Conservation (phyloP, 2,888 invertebrate species). For the Clunio marinus region DNA sequence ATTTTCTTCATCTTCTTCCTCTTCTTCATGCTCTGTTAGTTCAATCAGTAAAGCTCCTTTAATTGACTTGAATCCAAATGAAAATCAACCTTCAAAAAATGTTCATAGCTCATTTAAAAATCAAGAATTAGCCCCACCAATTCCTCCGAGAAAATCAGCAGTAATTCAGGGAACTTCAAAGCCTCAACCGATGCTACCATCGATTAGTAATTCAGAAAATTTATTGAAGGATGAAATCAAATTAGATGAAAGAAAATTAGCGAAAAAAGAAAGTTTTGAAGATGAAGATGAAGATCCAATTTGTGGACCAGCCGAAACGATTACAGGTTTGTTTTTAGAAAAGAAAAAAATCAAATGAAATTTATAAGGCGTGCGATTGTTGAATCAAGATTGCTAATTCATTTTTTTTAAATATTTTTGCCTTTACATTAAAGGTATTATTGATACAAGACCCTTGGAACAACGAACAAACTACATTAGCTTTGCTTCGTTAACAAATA, state of each 20-base stretch:
- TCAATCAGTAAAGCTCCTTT: constrained; percentile 5
- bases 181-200: not conserved
- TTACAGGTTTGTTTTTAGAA: constrained; percentile 65
- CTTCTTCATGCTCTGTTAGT: constrained; percentile 5
- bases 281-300: constrained; percentile 49
- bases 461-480: constrained; percentile 36
- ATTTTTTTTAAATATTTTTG: too few relatives aligned
- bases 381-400: not conserved
- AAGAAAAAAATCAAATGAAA: too few relatives aligned
- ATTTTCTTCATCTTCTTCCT: constrained; percentile 33
- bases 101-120: not conserved
- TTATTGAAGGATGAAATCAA: not conserved
- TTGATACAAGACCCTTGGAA: constrained; percentile 57
- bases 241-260: not conserved
- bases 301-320: constrained; percentile 69
- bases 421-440: constrained; percentile 60
- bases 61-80: constrained; percentile 5
- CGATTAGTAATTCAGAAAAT: not conserved
- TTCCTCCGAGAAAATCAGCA: constrained; percentile 30
- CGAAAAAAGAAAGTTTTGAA: constrained; percentile 39
- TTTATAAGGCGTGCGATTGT: too few relatives aligned
- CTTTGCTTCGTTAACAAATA: constrained; percentile 34
- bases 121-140: constrained; percentile 34
- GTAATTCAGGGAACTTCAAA: not conserved
- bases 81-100: not conserved